Conservation (phyloP, 2,113 vertebrate species). For the Cairina moschata region DNA sequence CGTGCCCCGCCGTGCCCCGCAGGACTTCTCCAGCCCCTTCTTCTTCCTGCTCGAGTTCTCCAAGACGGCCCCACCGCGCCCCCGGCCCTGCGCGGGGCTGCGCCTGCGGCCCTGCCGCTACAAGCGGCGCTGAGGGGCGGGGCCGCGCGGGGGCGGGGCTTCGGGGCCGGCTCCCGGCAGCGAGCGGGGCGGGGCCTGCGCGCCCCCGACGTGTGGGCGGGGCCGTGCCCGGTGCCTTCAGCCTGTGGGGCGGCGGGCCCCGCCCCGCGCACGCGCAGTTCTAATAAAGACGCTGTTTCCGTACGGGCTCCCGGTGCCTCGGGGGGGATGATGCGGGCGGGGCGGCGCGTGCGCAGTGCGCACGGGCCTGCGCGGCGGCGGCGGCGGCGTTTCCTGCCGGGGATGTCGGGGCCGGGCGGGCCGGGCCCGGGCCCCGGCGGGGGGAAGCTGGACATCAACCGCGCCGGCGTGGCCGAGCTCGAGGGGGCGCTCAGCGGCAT, state of each 20-base stretch:
- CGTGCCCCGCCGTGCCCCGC: neutral
- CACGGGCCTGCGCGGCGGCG: neutral
- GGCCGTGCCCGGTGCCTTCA: too few species aligned
- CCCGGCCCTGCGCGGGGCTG: constrained; percentile 68
- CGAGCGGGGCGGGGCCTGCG: neutral
- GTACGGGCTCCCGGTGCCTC: too few species aligned
- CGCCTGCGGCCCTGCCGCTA: constrained; percentile 88
- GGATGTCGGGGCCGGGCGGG: neutral
- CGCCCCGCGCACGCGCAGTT: neutral
- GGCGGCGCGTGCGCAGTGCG: neutral
- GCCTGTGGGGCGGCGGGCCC: neutral
- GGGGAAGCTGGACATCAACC: constrained; percentile 56
- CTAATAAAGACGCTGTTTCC: neutral
- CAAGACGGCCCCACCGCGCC: constrained; percentile 74
- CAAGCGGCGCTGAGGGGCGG: constrained; percentile 84
- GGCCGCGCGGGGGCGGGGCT: neutral
- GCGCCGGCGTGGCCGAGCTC: constrained; percentile 50
- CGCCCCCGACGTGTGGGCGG: too few species aligned
- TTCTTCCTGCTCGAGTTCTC: constrained; percentile 89
- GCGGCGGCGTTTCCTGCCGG: neutral
- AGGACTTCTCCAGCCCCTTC: constrained; percentile 87
- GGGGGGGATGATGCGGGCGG: too few species aligned
- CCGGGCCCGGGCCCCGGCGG: neutral
- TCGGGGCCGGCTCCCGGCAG: neutral
- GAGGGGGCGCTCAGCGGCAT: constrained; percentile 31